These are phyloP conservation scores for Leucozona laternaria DNA, from an alignment of 2,888 invertebrate genomes.

Conservation along the genomic window DNA sequence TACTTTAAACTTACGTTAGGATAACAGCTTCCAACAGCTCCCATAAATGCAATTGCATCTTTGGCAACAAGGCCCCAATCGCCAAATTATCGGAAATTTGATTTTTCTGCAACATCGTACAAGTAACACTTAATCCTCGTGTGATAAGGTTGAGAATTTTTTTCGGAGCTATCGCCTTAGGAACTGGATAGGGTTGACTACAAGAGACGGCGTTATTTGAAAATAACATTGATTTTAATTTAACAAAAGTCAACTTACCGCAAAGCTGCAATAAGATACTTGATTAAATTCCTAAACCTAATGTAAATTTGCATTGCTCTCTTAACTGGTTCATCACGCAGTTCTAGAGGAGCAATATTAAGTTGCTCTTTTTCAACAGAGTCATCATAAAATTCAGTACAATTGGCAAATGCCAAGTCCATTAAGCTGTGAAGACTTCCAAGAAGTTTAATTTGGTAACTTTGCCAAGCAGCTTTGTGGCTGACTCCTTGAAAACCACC, in stretches of 20 bases:
- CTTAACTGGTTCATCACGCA: conserved; percentile 78
- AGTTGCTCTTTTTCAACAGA: conserved; percentile 67
- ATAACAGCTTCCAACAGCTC: conserved; percentile 78
- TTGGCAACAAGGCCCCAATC: conserved; percentile 78
- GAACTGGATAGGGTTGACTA: conserved; percentile 80
- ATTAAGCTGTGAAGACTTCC: conserved; percentile 78
- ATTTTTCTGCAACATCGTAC: conserved; percentile 77
- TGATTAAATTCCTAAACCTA: conserved; percentile 77
- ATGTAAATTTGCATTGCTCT: conserved; percentile 77
- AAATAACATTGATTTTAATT: not conserved
- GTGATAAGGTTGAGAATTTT: conserved; percentile 79
- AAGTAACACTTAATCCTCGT: conserved; percentile 79
- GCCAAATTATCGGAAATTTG: conserved; percentile 79
- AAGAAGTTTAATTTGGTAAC: conserved; percentile 78
- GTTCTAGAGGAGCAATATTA: conserved; percentile 58
- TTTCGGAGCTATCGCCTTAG: conserved; percentile 79
- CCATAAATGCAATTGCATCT: conserved; percentile 78
- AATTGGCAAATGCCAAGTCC: conserved; percentile 78
- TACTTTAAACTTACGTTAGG: conserved; percentile 77
- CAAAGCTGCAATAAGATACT: conserved; percentile 77
- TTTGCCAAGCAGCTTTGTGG: conserved; percentile 79
- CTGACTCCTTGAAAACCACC: conserved; percentile 79
- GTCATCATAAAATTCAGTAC: conserved; percentile 78
- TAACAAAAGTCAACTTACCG: conserved; percentile 61
- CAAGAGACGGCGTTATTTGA: conserved; percentile 22